Evolutionary conservation across 2,797 vertebrate genomes (phyloP).

Genomic region (Chromobotia macracanthus): DNA sequence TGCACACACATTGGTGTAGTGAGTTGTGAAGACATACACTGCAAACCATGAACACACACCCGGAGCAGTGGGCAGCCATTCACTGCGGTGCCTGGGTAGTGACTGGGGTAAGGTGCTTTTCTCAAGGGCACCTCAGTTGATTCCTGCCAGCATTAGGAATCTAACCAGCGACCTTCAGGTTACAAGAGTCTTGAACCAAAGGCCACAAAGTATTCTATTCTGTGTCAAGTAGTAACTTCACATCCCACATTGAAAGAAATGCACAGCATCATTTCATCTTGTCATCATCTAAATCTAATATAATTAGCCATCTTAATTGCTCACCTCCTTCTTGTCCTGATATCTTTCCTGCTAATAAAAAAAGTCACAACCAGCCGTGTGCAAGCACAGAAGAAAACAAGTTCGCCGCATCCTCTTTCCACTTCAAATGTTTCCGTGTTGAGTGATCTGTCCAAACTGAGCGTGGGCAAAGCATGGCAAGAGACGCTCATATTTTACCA

Average conservation of each 20-base stretch:
- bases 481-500: constrained; percentile 1
- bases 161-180: too few species aligned
- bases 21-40: too few species aligned
- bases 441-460: constrained; percentile 12
- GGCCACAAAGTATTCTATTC: too few species aligned
- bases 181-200: too few species aligned
- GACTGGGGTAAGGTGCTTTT: too few species aligned
- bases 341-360: constrained; percentile 1
- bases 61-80: too few species aligned
- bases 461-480: constrained; percentile 13
- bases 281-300: constrained; percentile 12
- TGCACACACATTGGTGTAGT: too few species aligned
- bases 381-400: constrained; percentile 2
- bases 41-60: too few species aligned
- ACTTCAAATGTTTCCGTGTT: constrained; percentile 14
- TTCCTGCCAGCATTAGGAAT: too few species aligned
- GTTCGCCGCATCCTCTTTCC: constrained; percentile 20
- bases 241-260: background rate
- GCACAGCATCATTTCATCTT: background rate
- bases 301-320: constrained; percentile 27
- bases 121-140: too few species aligned
- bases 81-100: too few species aligned
- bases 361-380: background rate
- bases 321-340: constrained; percentile 26
- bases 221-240: background rate